Evolutionary conservation across 2,888 invertebrate genomes (phyloP).

Genomic region (Drosophila ustulata): DNA sequence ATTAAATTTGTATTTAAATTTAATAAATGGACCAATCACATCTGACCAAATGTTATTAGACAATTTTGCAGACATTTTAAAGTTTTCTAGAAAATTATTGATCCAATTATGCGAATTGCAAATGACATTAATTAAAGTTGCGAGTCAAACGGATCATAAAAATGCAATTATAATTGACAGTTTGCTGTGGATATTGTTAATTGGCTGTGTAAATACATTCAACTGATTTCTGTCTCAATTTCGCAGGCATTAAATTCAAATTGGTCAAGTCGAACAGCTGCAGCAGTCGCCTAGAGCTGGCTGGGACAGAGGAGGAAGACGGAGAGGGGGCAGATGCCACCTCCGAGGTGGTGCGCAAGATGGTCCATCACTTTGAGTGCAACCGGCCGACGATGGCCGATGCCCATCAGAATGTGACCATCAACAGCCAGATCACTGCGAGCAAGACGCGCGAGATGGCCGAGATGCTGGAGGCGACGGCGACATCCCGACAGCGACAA

Average conservation of each 20-base stretch:
- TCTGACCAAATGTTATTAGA: not conserved
- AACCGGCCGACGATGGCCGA: slow-evolving; percentile 50
- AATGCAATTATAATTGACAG: not conserved
- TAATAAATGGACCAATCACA: not conserved
- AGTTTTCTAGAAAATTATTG: not conserved
- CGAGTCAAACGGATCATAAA: not conserved
- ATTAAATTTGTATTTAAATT: not conserved
- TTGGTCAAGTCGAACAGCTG: slow-evolving; percentile 94
- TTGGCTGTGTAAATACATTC: not conserved
- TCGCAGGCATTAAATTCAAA: slow-evolving; percentile 90
- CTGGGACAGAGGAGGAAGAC: slow-evolving; percentile 86
- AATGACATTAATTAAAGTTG: not conserved
- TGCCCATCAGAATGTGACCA: slow-evolving; percentile 80
- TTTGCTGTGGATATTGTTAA: not conserved
- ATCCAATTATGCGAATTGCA: not conserved
- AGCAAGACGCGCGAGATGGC: not conserved
- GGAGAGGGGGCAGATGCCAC: slow-evolving; percentile 53
- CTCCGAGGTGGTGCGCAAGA: slow-evolving; percentile 83
- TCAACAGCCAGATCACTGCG: slow-evolving; percentile 84
- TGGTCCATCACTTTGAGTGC: slow-evolving; percentile 84
- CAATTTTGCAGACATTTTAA: not conserved
- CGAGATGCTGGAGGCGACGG: slow-evolving; percentile 9
- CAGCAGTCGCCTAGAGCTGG: slow-evolving; percentile 92
- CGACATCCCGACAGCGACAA: slow-evolving; percentile 44
- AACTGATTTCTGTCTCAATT: slow-evolving; percentile 18